These are phyloP conservation scores for Mylabris phalerata DNA, from an alignment of 1,140 invertebrate species.

Conservation along the genomic window DNA sequence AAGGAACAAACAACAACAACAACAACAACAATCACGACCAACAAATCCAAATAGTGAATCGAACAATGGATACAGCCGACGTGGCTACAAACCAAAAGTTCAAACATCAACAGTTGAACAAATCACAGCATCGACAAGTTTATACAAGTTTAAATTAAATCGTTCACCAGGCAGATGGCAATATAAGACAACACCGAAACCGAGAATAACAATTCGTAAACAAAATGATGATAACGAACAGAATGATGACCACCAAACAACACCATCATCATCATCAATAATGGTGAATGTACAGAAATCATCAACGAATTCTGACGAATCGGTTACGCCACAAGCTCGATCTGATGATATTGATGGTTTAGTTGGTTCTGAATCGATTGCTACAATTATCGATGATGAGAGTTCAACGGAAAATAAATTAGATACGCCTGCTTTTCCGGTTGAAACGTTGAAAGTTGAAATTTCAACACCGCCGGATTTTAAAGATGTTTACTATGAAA, in stretches of 20 bases:
- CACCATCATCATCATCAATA: constrained; percentile 35
- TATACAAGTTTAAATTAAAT: constrained; percentile 70
- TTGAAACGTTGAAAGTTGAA: constrained; percentile 76
- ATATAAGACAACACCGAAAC: constrained; percentile 81
- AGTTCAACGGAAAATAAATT: constrained; percentile 51
- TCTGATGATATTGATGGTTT: constrained; percentile 57
- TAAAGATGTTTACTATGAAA: constrained; percentile 75
- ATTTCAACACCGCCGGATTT: constrained; percentile 80
- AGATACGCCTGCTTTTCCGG: constrained; percentile 51
- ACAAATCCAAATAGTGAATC: constrained; percentile 34
- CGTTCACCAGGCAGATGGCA: constrained; percentile 77
- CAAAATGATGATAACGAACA: constrained; percentile 53
- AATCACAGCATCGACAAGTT: constrained; percentile 46
- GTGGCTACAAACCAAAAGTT: constrained; percentile 54
- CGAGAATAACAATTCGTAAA: constrained; percentile 72
- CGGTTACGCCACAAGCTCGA: constrained; percentile 34
- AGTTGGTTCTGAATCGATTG: constrained; percentile 58
- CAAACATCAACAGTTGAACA: constrained; percentile 50
- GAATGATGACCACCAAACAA: constrained; percentile 42
- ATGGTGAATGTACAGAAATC: constrained; percentile 23
- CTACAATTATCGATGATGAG: constrained; percentile 54
- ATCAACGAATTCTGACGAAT: constrained; percentile 28
- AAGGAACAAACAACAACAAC: constrained; percentile 29
- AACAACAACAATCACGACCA: constrained; percentile 15
- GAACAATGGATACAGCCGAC: constrained; percentile 44